Conservation (phyloP, 1,140 invertebrate species). For the Reticulitermes speratus region DNA sequence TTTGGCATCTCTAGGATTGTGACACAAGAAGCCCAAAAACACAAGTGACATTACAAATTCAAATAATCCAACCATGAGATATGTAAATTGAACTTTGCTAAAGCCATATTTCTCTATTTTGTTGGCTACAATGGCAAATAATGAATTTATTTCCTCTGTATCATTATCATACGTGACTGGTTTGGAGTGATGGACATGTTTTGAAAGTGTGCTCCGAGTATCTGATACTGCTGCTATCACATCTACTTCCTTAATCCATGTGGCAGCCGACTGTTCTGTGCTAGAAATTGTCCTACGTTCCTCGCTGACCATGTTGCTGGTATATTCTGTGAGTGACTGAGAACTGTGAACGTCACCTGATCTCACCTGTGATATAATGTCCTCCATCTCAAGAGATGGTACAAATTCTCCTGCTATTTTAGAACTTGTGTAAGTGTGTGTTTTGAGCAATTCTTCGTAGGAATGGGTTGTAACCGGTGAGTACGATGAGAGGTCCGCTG, state of each 20-base stretch:
- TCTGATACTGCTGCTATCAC: neutral
- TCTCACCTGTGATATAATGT: neutral
- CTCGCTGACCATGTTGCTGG: neutral
- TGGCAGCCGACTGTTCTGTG: neutral
- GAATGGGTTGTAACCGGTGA: neutral
- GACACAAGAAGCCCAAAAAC: constrained; percentile 49
- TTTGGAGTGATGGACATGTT: constrained; percentile 33
- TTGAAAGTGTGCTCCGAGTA: neutral
- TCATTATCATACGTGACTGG: constrained; percentile 41
- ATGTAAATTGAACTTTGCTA: constrained; percentile 51
- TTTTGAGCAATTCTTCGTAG: neutral
- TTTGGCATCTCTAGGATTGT: constrained; percentile 42
- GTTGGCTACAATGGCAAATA: constrained; percentile 37
- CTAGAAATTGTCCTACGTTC: neutral
- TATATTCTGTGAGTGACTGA: neutral
- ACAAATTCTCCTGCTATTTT: neutral
- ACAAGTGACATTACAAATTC: constrained; percentile 47
- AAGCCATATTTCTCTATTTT: constrained; percentile 43
- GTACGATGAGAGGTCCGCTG: neutral
- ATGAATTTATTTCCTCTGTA: constrained; percentile 36
- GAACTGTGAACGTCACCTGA: neutral
- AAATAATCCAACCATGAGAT: constrained; percentile 49
- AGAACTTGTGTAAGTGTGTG: neutral
- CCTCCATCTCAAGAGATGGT: neutral
- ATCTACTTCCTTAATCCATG: neutral